Percentiles rank a stretch among this genome's conserved stretches.
Evolutionary conservation across 2,888 invertebrate species (phyloP).

Genomic region (Gymnosoma rotundatum): DNA sequence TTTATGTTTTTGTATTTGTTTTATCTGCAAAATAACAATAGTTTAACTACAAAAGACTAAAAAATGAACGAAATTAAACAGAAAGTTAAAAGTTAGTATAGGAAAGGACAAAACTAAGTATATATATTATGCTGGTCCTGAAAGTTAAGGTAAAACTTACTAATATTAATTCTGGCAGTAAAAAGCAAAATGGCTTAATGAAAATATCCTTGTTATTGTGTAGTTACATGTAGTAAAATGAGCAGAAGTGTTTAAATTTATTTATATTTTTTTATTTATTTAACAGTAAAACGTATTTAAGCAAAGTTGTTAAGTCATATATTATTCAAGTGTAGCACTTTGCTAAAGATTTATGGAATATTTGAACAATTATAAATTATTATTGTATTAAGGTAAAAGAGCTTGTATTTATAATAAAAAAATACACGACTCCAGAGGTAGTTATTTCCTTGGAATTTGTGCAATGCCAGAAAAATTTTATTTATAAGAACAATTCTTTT

Average conservation of each 20-base stretch:
- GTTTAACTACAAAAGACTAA: slow-evolving; percentile 42
- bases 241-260: slow-evolving; percentile 49
- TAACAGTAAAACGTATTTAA: not conserved
- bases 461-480: no score
- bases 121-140: slow-evolving; percentile 48
- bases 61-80: slow-evolving; percentile 26
- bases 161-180: not conserved
- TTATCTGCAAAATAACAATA: slow-evolving; percentile 52
- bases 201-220: slow-evolving; percentile 4
- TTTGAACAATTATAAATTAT: not conserved
- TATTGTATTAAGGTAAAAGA: not conserved
- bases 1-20: slow-evolving; percentile 17
- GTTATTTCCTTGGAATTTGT: no score
- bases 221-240: not conserved
- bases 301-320: slow-evolving; percentile 45
- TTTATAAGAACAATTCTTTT: no score
- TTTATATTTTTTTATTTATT: slow-evolving; percentile 23
- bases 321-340: slow-evolving; percentile 43
- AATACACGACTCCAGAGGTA: no score
- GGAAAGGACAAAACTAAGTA: slow-evolving; percentile 22
- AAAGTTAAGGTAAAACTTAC: slow-evolving; percentile 49
- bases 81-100: slow-evolving; percentile 9
- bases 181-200: slow-evolving; percentile 53
- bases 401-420: no score
- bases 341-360: not conserved